Base-by-base conservation (phyloP, 2,888 invertebrate genomes). In the Mythimna vitellina region DNA sequence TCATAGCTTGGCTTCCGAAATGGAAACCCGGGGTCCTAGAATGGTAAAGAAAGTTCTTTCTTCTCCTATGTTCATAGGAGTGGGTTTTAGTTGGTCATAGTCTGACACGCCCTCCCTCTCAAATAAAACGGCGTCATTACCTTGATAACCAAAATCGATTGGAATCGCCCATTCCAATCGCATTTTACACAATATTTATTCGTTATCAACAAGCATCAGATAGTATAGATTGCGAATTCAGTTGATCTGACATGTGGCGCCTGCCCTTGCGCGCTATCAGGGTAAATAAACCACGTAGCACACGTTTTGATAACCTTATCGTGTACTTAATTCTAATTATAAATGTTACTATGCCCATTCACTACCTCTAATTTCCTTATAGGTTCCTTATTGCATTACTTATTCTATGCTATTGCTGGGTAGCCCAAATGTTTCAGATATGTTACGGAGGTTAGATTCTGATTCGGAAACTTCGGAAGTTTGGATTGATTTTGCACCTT, bases 221-320 rank as follows among this genome's bases (percentile, higher is more conserved):
- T 51, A 60, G 17, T 29, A 9, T 35, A 2, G 61, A 29, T 56
- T 12, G 70, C 76, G 12, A 49, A 56, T 65, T 42, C 54, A 42
- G 49, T 32, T 17, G 25, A 38, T 9, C 20, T 25, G 29, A 57
- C 54, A 53, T 10, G 49, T 4, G 74, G 66, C 58, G 70, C 58
- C 65, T 32, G 61, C 38, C 65, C 64, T 66, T 64, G 51, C 20
- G 14, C 20, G n/a, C 9, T 81, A 79, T 79, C 78, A 35, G 25
- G 22, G 25, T 65, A 76, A 73, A 80, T 61, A 79, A 8, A 22
- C 29, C 35, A 62, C 63, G 63, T 63, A 54, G 54, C 60, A 49
- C 77, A 78, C 65, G 78, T 81, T 76, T 61, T 6, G 10, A 12
- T 81, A 49, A 76, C 64, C 78, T 81, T 81, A 81, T 79, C 78